A percentile compares a stretch with the other conserved stretches of the same genome.
phyloP scores from a whole-genome alignment of 2,797 vertebrate genomes.

The Anguilla megastoma region DNA sequence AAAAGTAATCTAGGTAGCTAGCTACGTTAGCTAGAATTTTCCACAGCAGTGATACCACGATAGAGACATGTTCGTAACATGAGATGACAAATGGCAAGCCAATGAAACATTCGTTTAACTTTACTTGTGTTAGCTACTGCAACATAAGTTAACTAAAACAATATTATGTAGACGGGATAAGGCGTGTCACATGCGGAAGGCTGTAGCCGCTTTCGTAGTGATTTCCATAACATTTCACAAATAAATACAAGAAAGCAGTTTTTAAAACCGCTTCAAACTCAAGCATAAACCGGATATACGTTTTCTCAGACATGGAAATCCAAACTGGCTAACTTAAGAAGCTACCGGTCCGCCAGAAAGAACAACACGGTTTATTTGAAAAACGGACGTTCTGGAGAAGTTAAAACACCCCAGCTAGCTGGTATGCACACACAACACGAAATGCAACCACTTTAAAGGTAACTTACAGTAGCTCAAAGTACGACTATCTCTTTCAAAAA shows the following conservation, averaged over 20 bases:
- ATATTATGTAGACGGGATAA: background rate
- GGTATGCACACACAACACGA: fast-evolving
- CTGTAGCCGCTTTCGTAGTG: background rate
- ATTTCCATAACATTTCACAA: background rate
- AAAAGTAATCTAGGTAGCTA: background rate
- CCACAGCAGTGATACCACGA: background rate
- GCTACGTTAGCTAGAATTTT: background rate
- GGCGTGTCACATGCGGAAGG: background rate
- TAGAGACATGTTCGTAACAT: background rate
- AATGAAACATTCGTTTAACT: constrained; percentile 25
- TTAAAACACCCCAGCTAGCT: background rate
- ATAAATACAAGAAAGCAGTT: background rate
- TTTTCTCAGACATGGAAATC: background rate
- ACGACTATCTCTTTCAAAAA: constrained; percentile 17
- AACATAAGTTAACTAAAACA: background rate
- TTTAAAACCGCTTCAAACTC: constrained; percentile 7
- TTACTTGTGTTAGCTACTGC: constrained; percentile 37
- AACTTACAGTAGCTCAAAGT: constrained; percentile 29
- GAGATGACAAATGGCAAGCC: background rate
- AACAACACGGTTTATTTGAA: constrained; percentile 80
- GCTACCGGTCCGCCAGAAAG: constrained; percentile 44
- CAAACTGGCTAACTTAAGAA: background rate
- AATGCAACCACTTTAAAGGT: fast-evolving
- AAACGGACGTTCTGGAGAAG: constrained; percentile 57
- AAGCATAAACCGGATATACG: constrained; percentile 3